phyloP scores from a whole-genome alignment of 2,888 invertebrate genomes.

The Rhogogaster chlorosoma region DNA sequence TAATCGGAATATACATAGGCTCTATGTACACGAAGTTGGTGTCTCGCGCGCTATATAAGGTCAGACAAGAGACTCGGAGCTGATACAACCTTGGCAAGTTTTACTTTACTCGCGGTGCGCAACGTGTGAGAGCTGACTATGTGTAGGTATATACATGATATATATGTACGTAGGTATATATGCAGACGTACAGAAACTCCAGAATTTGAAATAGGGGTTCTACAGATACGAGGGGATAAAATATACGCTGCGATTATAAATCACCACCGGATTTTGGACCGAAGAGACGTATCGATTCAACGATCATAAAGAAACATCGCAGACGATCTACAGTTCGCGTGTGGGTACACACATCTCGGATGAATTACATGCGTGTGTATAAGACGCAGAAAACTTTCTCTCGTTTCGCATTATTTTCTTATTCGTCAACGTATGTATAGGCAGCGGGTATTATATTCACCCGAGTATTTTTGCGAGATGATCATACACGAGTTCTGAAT shows the following conservation, averaged over 20 bases:
- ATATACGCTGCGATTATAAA: neutral
- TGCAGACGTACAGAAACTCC: neutral
- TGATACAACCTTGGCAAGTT: slow-evolving; percentile 40
- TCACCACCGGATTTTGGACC: slow-evolving; percentile 3
- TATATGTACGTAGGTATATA: neutral
- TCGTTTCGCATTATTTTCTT: neutral
- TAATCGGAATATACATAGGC: neutral
- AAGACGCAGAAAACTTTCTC: slow-evolving; percentile 9
- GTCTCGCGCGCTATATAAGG: slow-evolving; percentile 24
- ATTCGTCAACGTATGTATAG: neutral
- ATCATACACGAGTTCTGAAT: neutral
- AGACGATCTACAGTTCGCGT: neutral
- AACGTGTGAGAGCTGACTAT: neutral
- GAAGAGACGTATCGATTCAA: neutral
- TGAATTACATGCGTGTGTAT: neutral
- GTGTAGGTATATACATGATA: neutral
- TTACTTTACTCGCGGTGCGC: neutral
- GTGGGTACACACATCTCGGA: too few species aligned
- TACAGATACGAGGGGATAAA: neutral
- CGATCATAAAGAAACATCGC: neutral
- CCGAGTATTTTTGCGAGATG: neutral
- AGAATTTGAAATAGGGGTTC: neutral
- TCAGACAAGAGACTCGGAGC: slow-evolving; percentile 17
- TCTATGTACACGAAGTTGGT: neutral
- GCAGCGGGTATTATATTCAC: neutral